phyloP scores from a whole-genome alignment of 2,888 invertebrate genomes.

The Aporophyla lueneburgensis region DNA sequence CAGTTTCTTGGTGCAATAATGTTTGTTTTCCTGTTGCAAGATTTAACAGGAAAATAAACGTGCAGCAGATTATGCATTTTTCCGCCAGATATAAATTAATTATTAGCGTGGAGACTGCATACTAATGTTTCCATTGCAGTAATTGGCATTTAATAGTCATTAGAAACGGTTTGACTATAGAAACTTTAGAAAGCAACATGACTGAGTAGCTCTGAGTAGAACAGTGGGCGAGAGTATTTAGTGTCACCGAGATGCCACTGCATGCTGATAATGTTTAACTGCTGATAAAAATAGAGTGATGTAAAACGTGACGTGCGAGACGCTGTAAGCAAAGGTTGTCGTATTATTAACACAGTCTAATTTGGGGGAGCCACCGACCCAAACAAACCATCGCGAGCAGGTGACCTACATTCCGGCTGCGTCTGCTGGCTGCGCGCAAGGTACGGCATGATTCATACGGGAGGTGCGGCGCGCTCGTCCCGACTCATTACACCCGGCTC shows the following conservation, averaged over 20 bases:
- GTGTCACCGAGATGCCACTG: conserved; percentile 73
- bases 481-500: conserved; percentile 52
- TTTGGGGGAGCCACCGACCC: conserved; percentile 84
- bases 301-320: conserved; percentile 74
- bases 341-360: conserved; percentile 89
- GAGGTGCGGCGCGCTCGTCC: conserved; percentile 60
- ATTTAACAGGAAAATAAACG: conserved; percentile 58
- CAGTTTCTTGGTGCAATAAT: conserved; percentile 40
- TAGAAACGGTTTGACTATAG: conserved; percentile 27
- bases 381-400: conserved; percentile 89
- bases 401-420: conserved; percentile 87
- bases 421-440: conserved; percentile 82
- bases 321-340: conserved; percentile 85
- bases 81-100: conserved; percentile 43
- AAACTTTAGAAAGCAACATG: conserved; percentile 26
- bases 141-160: conserved; percentile 24
- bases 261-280: conserved; percentile 66
- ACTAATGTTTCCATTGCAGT: conserved; percentile 28
- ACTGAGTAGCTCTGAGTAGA: conserved; percentile 23
- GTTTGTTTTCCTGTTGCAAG: conserved; percentile 59
- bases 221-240: conserved; percentile 66
- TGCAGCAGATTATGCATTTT: conserved; percentile 42
- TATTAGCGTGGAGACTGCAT: conserved; percentile 18
- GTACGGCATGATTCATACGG: conserved; percentile 84
- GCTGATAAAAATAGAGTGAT: conserved; percentile 79